These are phyloP conservation scores for Noctua comes DNA, from an alignment of 2,888 invertebrate species.

Conservation along the genomic window DNA sequence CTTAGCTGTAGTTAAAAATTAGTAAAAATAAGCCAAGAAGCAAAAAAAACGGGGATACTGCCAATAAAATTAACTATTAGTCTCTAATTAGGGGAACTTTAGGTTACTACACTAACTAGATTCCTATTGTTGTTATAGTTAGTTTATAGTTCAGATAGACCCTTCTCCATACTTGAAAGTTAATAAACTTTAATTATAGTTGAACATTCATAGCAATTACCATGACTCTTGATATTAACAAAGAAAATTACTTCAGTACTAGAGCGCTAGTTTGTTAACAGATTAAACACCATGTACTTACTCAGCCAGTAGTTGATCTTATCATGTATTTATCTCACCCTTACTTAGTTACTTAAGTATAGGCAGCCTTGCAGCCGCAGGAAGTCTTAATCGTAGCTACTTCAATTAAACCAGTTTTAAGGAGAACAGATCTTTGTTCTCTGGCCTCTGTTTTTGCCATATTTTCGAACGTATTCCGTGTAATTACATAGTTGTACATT, in stretches of 20 bases:
- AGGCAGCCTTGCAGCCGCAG: slow-evolving; percentile 73
- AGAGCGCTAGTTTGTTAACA: slow-evolving; percentile 32
- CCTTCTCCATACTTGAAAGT: slow-evolving; percentile 16
- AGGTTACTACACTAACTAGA: not conserved
- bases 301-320: slow-evolving; percentile 31
- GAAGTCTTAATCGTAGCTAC: slow-evolving; percentile 82
- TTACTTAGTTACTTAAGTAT: slow-evolving; percentile 57
- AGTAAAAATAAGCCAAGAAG: not conserved
- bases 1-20: not conserved
- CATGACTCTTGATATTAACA: slow-evolving; percentile 41
- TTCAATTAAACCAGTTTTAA: slow-evolving; percentile 78
- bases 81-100: not conserved
- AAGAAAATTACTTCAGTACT: slow-evolving; percentile 35
- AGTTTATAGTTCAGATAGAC: slow-evolving; percentile 6
- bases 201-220: slow-evolving; percentile 36
- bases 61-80: not conserved
- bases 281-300: slow-evolving; percentile 41
- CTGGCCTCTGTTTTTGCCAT: slow-evolving; percentile 50
- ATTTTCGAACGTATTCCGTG: slow-evolving; percentile 36
- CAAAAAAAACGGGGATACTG: not conserved
- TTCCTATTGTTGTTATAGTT: not conserved
- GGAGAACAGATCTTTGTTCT: slow-evolving; percentile 72
- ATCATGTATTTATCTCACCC: slow-evolving; percentile 56
- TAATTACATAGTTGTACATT: slow-evolving; percentile 48
- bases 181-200: slow-evolving; percentile 25